Evolutionary conservation across 2,888 invertebrate species (phyloP), one percentile per base, ranked within the genome.

Genomic region (Norana najaformis): DNA sequence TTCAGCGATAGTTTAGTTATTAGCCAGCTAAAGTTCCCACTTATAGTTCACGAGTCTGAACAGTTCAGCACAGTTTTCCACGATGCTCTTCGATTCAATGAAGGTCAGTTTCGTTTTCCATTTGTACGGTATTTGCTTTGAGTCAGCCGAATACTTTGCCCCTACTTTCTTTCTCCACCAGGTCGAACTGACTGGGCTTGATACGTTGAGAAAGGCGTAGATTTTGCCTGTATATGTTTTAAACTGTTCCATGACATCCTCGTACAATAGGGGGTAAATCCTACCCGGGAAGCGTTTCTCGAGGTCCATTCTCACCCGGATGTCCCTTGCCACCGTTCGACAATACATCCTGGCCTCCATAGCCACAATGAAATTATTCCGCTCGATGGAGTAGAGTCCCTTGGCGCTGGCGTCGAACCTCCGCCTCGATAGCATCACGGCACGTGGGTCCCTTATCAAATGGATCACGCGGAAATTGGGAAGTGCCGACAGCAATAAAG

Each of bases 371-470:
- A 36, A 83, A 11, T 37, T 6, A 35, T 35, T 35, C 18, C 35
- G 35, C 14, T 85, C 85, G 11, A 69, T 30, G n/a, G 90, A 82
- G 88, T 89, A 89, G 23, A 83, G 34, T 14, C 83, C 47, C 90
- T 47, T n/a, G 18, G 37, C 83, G 35, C 88, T 90, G 14, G 18
- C 69, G 83, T 91, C 83, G 39, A 88, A 89, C 30, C 36, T 34
- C 38, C 41, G 36, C 14, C 91, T 83, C 30, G 91, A 91, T 16
- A 89, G 53, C 23, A 90, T 89, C 41, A 91, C 90, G 16, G 89
- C 88, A 3, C 90, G 88, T 1, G 91, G 91, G 34, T 91, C 91
- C 20, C 91, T 85, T 30, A 91, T 14, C 39, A 91, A 39, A n/a
- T 91, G 91, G n/a, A 91, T 39, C 20, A 91, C 89, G 0, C 89